phyloP scores from a whole-genome alignment of 92 coral and sea anemone genomes.

The Zoanthus sociatus region DNA sequence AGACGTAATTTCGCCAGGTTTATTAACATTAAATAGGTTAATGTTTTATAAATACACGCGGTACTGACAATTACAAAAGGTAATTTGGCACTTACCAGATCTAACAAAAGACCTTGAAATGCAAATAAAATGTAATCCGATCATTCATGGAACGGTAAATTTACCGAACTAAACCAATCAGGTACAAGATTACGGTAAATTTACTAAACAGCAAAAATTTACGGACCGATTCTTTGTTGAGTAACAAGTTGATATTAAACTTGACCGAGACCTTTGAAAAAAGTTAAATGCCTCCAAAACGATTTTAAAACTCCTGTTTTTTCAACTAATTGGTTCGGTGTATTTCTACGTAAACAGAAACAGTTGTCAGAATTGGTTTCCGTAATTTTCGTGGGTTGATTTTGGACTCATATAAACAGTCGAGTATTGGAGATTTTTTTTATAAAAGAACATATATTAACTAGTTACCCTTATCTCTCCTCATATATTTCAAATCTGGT shows the following conservation, averaged over 20 bases:
- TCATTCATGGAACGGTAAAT: slow-evolving; percentile 7
- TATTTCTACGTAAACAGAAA: neutral
- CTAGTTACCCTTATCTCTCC: slow-evolving; percentile 4
- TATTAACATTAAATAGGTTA: neutral
- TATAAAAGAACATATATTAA: neutral
- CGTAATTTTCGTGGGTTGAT: neutral
- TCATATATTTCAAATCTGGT: neutral
- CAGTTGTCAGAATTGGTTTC: neutral
- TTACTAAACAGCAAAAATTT: slow-evolving; percentile 8
- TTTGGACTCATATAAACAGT: neutral
- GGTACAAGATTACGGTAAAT: neutral
- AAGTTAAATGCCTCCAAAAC: neutral
- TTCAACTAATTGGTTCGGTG: neutral
- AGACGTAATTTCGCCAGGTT: neutral
- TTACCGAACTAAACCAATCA: slow-evolving; percentile 30
- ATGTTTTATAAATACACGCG: slow-evolving; percentile 3
- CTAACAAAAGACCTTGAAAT: neutral
- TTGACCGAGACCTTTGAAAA: neutral
- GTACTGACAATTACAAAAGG: neutral
- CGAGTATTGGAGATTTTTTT: neutral
- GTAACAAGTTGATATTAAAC: neutral
- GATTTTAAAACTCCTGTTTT: neutral
- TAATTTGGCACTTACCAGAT: neutral
- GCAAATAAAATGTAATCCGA: neutral
- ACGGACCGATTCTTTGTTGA: neutral